These are phyloP conservation scores for Ophthalmolycus amberensis DNA, from an alignment of 2,113 vertebrate species.

Conservation along the genomic window DNA sequence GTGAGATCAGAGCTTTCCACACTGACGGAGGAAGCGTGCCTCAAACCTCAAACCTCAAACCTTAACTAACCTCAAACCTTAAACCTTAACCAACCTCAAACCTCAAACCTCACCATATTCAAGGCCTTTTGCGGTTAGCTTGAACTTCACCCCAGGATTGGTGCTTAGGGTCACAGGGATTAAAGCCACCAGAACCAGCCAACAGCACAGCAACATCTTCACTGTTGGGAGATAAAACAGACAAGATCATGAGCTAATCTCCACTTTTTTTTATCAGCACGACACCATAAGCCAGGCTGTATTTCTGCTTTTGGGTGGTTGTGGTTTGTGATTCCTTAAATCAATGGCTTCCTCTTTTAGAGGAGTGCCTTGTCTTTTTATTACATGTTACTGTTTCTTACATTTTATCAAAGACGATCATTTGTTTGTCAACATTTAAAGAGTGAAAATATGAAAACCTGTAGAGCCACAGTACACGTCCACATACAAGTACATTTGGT, in stretches of 20 bases:
- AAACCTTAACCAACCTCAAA: too few species aligned
- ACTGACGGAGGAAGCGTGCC: neutral
- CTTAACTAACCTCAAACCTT: too few species aligned
- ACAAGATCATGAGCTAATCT: slow-evolving; percentile 6
- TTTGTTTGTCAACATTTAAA: too few species aligned
- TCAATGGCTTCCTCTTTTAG: neutral
- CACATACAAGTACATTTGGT: too few species aligned
- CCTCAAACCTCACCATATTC: slow-evolving; percentile 77
- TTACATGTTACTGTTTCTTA: neutral
- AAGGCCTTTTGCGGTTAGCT: slow-evolving; percentile 78
- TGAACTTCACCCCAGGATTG: slow-evolving; percentile 79
- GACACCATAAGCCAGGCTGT: neutral
- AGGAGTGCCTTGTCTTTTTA: neutral
- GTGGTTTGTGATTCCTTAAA: neutral
- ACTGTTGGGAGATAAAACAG: slow-evolving; percentile 28
- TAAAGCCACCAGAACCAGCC: slow-evolving; percentile 65
- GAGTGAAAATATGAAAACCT: too few species aligned
- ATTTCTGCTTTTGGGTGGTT: neutral
- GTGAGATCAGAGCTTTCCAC: neutral
- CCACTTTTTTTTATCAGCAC: neutral
- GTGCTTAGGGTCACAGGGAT: slow-evolving; percentile 36
- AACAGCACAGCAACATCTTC: slow-evolving; percentile 67
- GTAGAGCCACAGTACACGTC: too few species aligned
- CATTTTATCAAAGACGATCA: neutral
- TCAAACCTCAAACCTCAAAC: neutral